Base-by-base conservation (phyloP, 2,113 vertebrate species). In the Calonectris borealis region DNA sequence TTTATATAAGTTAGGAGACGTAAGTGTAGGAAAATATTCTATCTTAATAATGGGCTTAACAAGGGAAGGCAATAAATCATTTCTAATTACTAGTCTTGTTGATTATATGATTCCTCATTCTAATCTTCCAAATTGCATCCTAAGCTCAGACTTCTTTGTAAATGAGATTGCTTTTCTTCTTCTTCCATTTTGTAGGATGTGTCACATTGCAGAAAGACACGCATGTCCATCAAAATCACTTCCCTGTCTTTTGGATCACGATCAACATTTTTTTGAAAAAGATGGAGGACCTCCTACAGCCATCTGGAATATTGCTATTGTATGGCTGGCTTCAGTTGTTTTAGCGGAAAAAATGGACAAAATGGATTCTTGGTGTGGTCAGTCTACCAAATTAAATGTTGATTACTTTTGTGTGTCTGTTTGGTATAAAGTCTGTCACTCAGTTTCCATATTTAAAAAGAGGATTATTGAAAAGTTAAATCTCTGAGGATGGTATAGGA, bases 41-140 rank as follows among this genome's bases (percentile, higher is more conserved):
- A 6, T 83, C 85, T 88, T 93, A 95, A 95, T 96, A 96, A 90
- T 15, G 83, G 65, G 58, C 65, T 86, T 95, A 93, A 94, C 88
- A 76, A 90, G 88, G 61, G 65, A 96, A 97, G 83, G 89, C 95
- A 97, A 95, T 94, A 97, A 95, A 95, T 95, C 36, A 87, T 65
- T 96, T 90, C 79, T 97, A 94, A 97, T 97, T 97, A 66, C 49
- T 95, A 84, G 79, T 62, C 73, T 80, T 66, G 69, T 73, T 42
- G 10, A 90, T 92, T 94, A 92, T 83, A 79, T 84, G 86, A 94
- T 97, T 89, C 86, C 60, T 92, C 64, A 24, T 90, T 83, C 86
- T 93, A 68, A 95, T 96, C 71, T 96, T 82, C 82, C 73, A 49
- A 92, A 95, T 66, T 94, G 79, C 80, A 70, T 93, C 87, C 49